Evolutionary conservation across 2,113 vertebrate species (phyloP).

Genomic region (Aphyosemion australe): DNA sequence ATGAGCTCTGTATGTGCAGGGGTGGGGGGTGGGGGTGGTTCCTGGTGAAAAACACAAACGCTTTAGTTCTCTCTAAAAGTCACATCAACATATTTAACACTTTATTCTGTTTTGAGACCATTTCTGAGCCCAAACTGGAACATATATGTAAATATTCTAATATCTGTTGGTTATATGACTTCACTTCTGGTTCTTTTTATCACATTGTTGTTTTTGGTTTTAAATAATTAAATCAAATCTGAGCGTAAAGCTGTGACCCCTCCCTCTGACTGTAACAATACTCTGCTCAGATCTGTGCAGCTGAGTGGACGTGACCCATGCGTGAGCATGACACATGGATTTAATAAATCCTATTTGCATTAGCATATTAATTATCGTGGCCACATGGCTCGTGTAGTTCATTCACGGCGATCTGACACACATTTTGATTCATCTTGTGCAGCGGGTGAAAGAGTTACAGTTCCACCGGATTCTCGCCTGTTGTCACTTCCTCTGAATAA

Average conservation of each 20-base stretch:
- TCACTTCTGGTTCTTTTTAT: constrained; percentile 1
- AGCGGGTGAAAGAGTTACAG: constrained; percentile 34
- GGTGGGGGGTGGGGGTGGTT: constrained; percentile 58
- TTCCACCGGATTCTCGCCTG: constrained; percentile 45
- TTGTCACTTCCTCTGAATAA: constrained; percentile 49
- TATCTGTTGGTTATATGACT: constrained; percentile 1
- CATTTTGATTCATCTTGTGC: constrained; percentile 36
- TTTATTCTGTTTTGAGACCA: constrained; percentile 29
- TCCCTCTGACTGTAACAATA: constrained; percentile 16
- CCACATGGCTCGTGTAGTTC: constrained; percentile 49
- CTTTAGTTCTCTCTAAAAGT: too few relatives aligned
- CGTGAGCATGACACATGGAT: constrained; percentile 49
- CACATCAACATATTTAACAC: too few relatives aligned
- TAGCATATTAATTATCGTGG: constrained; percentile 62
- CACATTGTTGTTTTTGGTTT: constrained; percentile 19
- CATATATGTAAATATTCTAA: not conserved
- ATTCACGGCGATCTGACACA: constrained; percentile 61
- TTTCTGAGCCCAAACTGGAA: constrained; percentile 7
- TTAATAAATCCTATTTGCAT: constrained; percentile 62
- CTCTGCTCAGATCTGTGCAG: constrained; percentile 2
- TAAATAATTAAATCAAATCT: not conserved
- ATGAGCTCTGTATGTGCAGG: not conserved
- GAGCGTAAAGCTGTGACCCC: constrained; percentile 1
- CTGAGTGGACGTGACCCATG: constrained; percentile 14
- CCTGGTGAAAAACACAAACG: constrained; percentile 34